phyloP scores from a whole-genome alignment of 2,888 invertebrate genomes.

The Clitarchus hookeri region DNA sequence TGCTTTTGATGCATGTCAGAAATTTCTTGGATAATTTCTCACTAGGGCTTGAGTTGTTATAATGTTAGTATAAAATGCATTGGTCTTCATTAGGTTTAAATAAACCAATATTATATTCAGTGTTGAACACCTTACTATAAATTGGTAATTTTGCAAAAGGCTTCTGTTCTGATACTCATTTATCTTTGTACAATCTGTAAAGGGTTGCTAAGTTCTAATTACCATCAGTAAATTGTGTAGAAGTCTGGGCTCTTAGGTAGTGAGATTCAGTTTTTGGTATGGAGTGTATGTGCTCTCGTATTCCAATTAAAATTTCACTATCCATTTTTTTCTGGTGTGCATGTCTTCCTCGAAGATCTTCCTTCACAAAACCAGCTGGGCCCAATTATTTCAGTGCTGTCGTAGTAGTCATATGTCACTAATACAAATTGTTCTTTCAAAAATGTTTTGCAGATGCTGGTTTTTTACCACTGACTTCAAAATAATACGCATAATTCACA shows the following conservation, averaged over 20 bases:
- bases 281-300: not conserved
- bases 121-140: not conserved
- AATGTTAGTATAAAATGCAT: not conserved
- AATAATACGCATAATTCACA: not conserved
- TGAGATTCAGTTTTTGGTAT: not conserved
- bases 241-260: not conserved
- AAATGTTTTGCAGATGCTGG: not conserved
- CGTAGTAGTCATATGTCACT: not conserved
- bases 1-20: not conserved
- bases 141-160: not conserved
- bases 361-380: not conserved
- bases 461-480: not conserved
- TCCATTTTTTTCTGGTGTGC: conserved; percentile 4
- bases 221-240: not conserved
- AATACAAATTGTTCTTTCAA: not conserved
- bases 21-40: conserved; percentile 18
- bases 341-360: not conserved
- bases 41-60: not conserved
- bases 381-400: not conserved
- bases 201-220: not conserved
- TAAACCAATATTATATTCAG: not conserved
- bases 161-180: not conserved
- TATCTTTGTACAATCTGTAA: not conserved
- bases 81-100: not conserved
- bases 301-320: not conserved